Conservation (phyloP, 2,888 invertebrate genomes). For the Ichneumoninae sp. region DNA sequence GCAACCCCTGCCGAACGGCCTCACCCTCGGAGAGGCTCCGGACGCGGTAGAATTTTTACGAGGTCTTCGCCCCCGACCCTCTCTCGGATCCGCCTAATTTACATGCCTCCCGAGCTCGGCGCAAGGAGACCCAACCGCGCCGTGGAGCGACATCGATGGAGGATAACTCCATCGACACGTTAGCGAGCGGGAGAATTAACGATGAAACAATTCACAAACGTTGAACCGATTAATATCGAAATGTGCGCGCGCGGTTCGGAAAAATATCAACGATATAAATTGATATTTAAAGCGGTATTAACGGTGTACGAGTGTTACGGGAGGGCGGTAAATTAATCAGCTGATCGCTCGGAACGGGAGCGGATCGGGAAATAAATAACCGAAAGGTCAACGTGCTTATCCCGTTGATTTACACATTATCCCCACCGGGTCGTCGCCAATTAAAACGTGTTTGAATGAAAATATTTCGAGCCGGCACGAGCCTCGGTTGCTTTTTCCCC, state of each 20-base stretch:
- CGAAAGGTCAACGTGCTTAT: conserved; percentile 79
- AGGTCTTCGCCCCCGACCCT: not conserved
- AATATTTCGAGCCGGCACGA: conserved; percentile 76
- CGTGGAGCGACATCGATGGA: not conserved
- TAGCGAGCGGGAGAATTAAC: conserved; percentile 28
- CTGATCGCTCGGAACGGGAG: conserved; percentile 56
- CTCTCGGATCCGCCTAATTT: not conserved
- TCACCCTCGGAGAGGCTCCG: conserved; percentile 21
- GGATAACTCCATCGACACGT: not conserved
- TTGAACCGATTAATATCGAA: conserved; percentile 18
- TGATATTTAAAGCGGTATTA: conserved; percentile 54
- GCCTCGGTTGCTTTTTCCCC: conserved; percentile 59
- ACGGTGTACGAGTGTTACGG: conserved; percentile 26
- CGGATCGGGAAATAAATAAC: conserved; percentile 72
- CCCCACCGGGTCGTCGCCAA: conserved; percentile 57
- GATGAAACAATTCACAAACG: conserved; percentile 28
- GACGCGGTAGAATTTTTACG: conserved; percentile 11
- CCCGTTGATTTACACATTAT: conserved; percentile 61
- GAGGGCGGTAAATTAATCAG: conserved; percentile 39
- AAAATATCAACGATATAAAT: conserved; percentile 45
- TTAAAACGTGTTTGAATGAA: conserved; percentile 81
- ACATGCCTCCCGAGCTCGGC: not conserved
- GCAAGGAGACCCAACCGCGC: not conserved
- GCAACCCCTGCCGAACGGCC: not conserved
- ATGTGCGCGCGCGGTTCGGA: conserved; percentile 26